Percentiles rank a stretch among this genome's conserved stretches.
Conservation (phyloP, 53 echinoderm and acorn worm genomes). For the Actinopyga echinites region DNA sequence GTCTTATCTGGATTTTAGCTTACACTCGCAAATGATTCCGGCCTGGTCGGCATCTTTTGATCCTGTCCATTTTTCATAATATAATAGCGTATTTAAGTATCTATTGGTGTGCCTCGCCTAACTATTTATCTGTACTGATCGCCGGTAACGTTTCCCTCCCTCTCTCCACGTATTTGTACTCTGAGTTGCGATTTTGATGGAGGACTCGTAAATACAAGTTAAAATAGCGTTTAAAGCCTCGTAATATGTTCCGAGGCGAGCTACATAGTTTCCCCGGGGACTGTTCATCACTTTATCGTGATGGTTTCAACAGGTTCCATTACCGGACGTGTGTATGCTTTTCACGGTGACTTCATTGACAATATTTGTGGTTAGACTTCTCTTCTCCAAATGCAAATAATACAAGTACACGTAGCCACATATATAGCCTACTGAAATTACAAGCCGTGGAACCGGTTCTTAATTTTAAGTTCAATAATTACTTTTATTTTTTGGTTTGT, state of each 20-base stretch:
- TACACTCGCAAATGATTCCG: neutral
- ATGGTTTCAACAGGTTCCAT: constrained; percentile 11
- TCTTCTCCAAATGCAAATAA: no score
- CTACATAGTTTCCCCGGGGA: neutral
- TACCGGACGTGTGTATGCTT: constrained; percentile 10
- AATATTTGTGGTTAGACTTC: neutral
- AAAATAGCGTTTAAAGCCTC: neutral
- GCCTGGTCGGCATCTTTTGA: constrained; percentile 7
- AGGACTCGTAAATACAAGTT: neutral
- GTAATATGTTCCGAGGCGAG: neutral
- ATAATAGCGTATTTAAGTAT: constrained; percentile 25
- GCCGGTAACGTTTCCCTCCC: no score
- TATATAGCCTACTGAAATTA: no score
- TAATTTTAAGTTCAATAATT: no score
- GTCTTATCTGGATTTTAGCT: constrained; percentile 25
- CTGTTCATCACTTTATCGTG: constrained; percentile 14
- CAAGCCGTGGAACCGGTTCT: no score
- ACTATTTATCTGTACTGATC: no score
- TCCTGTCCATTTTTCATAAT: neutral
- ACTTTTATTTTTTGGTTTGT: no score
- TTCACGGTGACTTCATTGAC: neutral
- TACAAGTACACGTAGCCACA: no score
- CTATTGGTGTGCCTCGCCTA: neutral
- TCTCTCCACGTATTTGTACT: constrained; percentile 2
- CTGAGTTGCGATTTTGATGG: neutral